Evolutionary conservation across 2,113 vertebrate species (phyloP).

Genomic region (Microtus pennsylvanicus): DNA sequence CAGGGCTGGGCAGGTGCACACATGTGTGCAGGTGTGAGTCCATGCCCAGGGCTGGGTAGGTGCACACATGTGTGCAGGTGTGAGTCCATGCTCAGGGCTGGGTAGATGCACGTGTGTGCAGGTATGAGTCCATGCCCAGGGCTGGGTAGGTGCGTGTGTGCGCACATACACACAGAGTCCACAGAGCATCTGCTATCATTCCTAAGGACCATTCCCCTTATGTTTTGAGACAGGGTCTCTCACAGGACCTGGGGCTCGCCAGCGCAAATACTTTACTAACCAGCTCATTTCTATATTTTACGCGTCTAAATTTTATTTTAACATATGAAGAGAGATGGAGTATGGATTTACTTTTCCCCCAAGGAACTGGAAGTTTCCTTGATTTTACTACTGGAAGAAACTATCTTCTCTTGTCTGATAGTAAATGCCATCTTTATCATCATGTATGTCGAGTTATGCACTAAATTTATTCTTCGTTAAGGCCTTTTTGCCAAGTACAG

Average conservation of each 20-base stretch:
- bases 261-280: background rate
- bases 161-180: background rate
- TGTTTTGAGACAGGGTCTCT: background rate
- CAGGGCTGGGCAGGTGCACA: no score
- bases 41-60: no score
- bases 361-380: constrained; percentile 10
- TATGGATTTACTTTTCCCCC: background rate
- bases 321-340: constrained; percentile 4
- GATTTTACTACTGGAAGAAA: constrained; percentile 2
- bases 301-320: background rate
- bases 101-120: no score
- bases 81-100: no score
- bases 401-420: background rate
- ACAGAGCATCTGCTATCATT: background rate
- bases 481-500: background rate
- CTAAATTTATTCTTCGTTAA: constrained; percentile 18
- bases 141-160: no score
- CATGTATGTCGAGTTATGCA: background rate
- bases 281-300: constrained; percentile 35
- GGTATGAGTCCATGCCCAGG: no score
- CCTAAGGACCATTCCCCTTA: background rate
- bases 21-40: no score
- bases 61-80: background rate
- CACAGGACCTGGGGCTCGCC: background rate
- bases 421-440: background rate